A percentile compares a stretch with the other conserved stretches of the same genome.
Evolutionary conservation across 37 sponge, comb jelly and placozoan species (phyloP).

Genomic region (Sycon ciliatum): DNA sequence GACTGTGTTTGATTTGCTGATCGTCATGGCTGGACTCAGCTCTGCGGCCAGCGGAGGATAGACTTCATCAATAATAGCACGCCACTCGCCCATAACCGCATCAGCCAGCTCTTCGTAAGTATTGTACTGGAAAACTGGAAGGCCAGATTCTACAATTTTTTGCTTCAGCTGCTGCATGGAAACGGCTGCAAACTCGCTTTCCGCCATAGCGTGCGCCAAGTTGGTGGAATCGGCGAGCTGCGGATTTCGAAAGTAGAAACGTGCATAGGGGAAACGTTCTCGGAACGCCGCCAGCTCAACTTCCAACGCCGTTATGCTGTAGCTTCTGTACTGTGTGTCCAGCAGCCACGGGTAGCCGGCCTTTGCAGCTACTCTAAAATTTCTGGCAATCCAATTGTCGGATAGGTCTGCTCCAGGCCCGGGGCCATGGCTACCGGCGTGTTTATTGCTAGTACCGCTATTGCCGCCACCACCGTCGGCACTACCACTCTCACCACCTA

Average conservation of each 20-base stretch:
- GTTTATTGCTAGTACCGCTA: too few relatives aligned
- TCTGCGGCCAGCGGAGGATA: background rate
- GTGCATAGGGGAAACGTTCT: background rate
- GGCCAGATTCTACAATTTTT: background rate
- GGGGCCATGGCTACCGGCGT: too few relatives aligned
- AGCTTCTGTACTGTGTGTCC: background rate
- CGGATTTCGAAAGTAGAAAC: background rate
- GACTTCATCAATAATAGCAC: background rate
- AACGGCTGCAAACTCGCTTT: conserved; percentile 10
- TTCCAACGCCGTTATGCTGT: conserved; percentile 5
- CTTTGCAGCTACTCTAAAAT: background rate
- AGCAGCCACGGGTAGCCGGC: background rate
- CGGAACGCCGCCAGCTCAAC: background rate
- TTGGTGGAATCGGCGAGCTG: background rate
- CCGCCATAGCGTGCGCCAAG: background rate
- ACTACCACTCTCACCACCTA: too few relatives aligned
- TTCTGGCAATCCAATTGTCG: background rate
- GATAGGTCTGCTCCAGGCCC: background rate
- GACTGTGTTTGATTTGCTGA: too few relatives aligned
- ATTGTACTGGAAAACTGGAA: background rate
- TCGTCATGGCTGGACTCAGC: too few relatives aligned
- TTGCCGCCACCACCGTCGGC: too few relatives aligned
- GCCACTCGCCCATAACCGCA: background rate
- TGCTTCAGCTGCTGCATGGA: background rate
- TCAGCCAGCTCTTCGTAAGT: background rate